Evolutionary conservation across 2,113 vertebrate species (phyloP).

Genomic region (Hippopotamus amphibius): DNA sequence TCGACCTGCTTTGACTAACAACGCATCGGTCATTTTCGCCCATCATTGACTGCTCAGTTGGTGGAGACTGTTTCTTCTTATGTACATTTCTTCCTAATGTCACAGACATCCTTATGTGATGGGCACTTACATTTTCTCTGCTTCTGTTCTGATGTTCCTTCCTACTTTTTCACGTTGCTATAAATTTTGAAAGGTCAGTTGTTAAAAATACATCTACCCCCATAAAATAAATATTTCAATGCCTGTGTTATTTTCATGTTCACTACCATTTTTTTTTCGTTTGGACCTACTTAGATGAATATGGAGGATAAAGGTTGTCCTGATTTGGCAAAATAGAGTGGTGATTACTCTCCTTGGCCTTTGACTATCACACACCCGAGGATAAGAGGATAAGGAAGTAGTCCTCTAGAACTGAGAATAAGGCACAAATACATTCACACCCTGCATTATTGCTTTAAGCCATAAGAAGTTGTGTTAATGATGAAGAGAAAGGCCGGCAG

Average conservation of each 20-base stretch:
- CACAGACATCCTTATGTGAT: not conserved
- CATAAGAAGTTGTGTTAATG: not conserved
- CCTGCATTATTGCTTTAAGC: not conserved
- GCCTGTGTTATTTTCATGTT: not conserved
- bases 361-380: not conserved
- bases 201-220: not conserved
- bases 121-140: not conserved
- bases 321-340: not conserved
- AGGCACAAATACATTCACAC: not conserved
- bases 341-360: not conserved
- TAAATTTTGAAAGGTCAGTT: slow-evolving; percentile 48
- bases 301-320: not conserved
- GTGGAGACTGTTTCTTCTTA: not conserved
- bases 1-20: fast-evolving
- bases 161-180: not conserved
- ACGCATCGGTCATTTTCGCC: not conserved
- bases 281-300: not conserved
- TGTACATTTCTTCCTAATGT: not conserved
- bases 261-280: not conserved
- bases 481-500: not conserved
- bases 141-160: slow-evolving; percentile 21
- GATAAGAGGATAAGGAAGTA: not conserved
- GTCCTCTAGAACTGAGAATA: not conserved
- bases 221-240: not conserved
- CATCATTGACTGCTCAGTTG: not conserved